A percentile compares a stretch with the other conserved stretches of the same genome.
Evolutionary conservation across 2,113 vertebrate genomes (phyloP).

Genomic region (Gadus chalcogrammus): DNA sequence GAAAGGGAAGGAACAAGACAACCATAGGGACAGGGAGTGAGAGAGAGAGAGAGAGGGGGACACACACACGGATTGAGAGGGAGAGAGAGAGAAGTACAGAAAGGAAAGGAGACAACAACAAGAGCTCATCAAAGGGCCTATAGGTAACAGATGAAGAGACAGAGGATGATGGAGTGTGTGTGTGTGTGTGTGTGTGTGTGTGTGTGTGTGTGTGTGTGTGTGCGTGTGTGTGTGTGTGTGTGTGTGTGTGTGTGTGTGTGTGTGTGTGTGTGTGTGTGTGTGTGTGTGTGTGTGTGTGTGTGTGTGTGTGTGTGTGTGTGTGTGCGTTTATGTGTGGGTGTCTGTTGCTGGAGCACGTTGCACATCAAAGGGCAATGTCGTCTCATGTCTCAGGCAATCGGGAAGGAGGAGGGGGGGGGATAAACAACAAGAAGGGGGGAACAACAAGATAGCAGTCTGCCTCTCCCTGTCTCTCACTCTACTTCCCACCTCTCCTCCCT

Average conservation of each 20-base stretch:
- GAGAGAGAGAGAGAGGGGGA: conserved; percentile 33
- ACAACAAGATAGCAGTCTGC: conserved; percentile 52
- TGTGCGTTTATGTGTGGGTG: neutral
- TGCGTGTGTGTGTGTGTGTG: neutral
- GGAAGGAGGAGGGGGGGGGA: neutral
- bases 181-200: too few relatives aligned
- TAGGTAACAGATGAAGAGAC: neutral
- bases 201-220: neutral
- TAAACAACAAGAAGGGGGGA: conserved; percentile 22
- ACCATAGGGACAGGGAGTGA: neutral
- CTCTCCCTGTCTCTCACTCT: conserved; percentile 26
- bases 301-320: too few relatives aligned
- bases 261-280: too few relatives aligned
- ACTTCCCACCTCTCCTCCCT: conserved; percentile 36
- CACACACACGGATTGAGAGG: conserved; percentile 46
- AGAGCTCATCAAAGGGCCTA: neutral
- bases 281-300: too few relatives aligned
- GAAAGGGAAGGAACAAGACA: neutral
- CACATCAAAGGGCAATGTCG: conserved; percentile 63
- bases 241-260: neutral
- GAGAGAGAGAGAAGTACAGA: conserved; percentile 39
- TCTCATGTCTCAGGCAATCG: conserved; percentile 58
- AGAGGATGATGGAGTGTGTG: neutral
- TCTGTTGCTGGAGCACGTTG: conserved; percentile 29
- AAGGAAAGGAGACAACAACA: conserved; percentile 23